phyloP scores from a whole-genome alignment of 2,888 invertebrate species.

The Cotesia congregata region DNA sequence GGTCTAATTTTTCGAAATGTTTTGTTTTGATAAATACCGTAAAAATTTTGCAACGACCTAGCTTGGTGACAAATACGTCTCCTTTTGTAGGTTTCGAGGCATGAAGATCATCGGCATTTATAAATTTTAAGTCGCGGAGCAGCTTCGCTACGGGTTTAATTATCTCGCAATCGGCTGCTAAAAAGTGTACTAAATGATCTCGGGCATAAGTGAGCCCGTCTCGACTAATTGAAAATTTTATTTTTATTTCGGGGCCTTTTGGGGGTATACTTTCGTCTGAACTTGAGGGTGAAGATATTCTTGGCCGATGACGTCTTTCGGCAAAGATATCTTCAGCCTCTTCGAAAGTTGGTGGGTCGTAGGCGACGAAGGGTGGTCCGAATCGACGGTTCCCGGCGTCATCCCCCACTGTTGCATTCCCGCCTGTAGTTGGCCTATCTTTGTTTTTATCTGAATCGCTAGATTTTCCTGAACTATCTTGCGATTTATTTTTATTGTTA shows the following conservation, averaged over 20 bases:
- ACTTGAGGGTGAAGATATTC: too few species aligned
- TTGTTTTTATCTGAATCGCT: too few species aligned
- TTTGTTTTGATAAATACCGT: slow-evolving; percentile 11
- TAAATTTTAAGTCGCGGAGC: slow-evolving; percentile 8
- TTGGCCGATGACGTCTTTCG: too few species aligned
- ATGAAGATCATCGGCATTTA: neutral
- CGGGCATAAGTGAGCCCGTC: slow-evolving; percentile 19
- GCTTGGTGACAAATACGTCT: neutral
- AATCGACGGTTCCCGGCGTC: too few species aligned
- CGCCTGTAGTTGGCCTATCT: too few species aligned
- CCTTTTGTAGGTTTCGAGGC: neutral
- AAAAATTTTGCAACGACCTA: neutral
- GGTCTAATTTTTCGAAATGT: slow-evolving; percentile 14
- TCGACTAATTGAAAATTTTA: neutral
- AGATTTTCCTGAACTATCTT: too few species aligned
- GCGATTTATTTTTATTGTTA: too few species aligned
- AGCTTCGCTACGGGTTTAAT: slow-evolving; percentile 14
- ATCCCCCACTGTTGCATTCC: too few species aligned
- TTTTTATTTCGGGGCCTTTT: neutral
- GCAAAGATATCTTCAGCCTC: too few species aligned
- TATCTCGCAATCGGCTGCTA: slow-evolving; percentile 26
- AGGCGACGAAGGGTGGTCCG: too few species aligned
- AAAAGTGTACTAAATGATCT: slow-evolving; percentile 32
- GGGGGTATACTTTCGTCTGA: too few species aligned
- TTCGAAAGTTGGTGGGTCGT: too few species aligned